Base-by-base conservation (phyloP, 2,888 invertebrate species). In the Drosophila flavopinicola region DNA sequence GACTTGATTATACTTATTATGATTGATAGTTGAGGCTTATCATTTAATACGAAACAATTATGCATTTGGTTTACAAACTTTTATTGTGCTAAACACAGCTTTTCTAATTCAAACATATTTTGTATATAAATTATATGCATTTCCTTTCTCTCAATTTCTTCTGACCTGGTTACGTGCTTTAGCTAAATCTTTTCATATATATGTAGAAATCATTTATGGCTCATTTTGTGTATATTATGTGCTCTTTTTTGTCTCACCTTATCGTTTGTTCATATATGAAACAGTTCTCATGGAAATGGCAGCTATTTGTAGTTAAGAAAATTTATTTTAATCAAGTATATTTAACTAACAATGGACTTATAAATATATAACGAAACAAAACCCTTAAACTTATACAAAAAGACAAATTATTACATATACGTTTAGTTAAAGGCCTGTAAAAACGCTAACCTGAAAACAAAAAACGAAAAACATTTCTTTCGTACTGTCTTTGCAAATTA, bases 231-330 rank as follows among this genome's bases (percentile, higher is more conserved):
- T 37, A 37, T 48, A 52, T 33, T 41, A 35, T 33, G 13, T 10
- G 23, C 23, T 6, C n/a, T n/a, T n/a, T n/a, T 49, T 47, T 42
- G 9, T 13, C 38, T 64, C 52, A 42, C 35, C 17, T 17, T 54
- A 51, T 73, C 20, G 24, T 63, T 67, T 73, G 52, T 58, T 53
- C 61, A 73, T 72, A 75, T 72, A 75, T 67, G 83, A 85, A 90
- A 90, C 88, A 90, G 88, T 90, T 91, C 91, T 91, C 91, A 91
- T 90, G 91, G 91, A 91, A 88, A 90, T 84, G 91, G 90, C 91
- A 91, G 91, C 91, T 91, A 91, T 88, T 75, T 90, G 90, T 91
- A 91, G 90, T 90, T 91, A 91, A 90, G 89, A 88, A 89, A 88
- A 84, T 78, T 70, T 68, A 84, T 84, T 78, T 78, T 73, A 77